These are phyloP conservation scores for Anaspis maculata DNA, from an alignment of 2,888 invertebrate species.

Conservation along the genomic window DNA sequence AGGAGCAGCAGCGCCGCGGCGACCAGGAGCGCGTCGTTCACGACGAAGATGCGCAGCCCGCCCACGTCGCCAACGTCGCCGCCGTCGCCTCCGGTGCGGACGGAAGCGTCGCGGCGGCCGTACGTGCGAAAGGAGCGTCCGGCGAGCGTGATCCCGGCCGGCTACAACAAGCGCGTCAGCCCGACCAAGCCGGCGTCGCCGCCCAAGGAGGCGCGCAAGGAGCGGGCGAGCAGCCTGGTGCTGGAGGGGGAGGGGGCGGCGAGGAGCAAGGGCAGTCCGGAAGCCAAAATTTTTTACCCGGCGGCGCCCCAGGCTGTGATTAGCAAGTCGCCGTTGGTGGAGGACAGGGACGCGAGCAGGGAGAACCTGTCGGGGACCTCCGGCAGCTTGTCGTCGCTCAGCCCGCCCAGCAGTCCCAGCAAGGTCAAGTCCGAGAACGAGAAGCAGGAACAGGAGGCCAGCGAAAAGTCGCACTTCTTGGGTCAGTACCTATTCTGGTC, in stretches of 20 bases:
- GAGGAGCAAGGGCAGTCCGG: not conserved
- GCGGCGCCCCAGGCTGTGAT: not conserved
- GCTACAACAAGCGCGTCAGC: conserved; percentile 6
- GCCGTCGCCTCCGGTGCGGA: conserved; percentile 42
- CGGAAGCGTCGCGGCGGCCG: conserved; percentile 35
- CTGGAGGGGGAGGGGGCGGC: not conserved
- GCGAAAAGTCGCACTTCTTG: not conserved
- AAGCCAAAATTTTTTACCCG: too few relatives aligned
- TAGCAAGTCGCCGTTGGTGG: conserved; percentile 31
- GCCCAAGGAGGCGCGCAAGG: conserved; percentile 9
- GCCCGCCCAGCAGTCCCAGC: conserved; percentile 42
- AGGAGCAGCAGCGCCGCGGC: conserved; percentile 10
- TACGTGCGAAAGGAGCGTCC: conserved; percentile 33
- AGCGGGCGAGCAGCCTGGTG: conserved; percentile 13
- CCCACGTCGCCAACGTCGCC: conserved; percentile 43
- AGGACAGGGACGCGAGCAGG: conserved; percentile 35
- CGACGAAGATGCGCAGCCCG: conserved; percentile 36
- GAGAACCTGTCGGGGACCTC: conserved; percentile 39
- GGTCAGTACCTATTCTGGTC: not conserved
- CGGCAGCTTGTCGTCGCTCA: conserved; percentile 40
- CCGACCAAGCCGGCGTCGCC: conserved; percentile 12
- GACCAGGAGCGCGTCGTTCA: conserved; percentile 52
- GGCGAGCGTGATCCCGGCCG: conserved; percentile 34
- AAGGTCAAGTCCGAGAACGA: conserved; percentile 36
- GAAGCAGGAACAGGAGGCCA: conserved; percentile 45